Evolutionary conservation across 2,113 vertebrate species (phyloP), one percentile per base, ranked within the genome.

Genomic region (Gnathonemus longibarbis): DNA sequence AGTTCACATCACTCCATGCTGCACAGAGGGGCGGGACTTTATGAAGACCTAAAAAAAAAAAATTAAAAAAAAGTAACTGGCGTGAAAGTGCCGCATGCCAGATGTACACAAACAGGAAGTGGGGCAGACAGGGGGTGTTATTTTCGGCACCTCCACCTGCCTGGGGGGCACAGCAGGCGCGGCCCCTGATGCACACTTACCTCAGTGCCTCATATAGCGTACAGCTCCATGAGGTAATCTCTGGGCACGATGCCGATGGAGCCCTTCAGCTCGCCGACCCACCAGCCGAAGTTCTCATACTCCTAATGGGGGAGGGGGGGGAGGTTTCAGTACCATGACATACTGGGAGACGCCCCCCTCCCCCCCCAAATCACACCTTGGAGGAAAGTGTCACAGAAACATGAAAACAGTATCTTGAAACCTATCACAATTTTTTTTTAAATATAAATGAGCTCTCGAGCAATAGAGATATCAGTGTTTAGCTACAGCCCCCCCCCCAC

Each of bases 191-290:
- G 96, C 95, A 96, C 96, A 96, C 96, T 97, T 96, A 98, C 96
- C 95, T 94, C 52, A 92, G 94, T 92, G 92, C 92, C 94, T 97
- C 96, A 99, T 91, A 99, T 94, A 92, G 95, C 96, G 93, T 99
- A 99, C 94, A 99, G 96, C 96, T 98, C 97, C 94, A 97, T 96
- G 96, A 99, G 93, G 96, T 97, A 99, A 93, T 95, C 96, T 97
- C 97, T 99, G 94, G 98, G 98, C 95, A 99, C 98, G 90, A 99
- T 97, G 95, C 98, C 98, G 95, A 99, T 95, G 90, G 94, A 94
- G 94, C 98, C 98, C 88, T 98, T 97, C 96, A 97, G 97, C 96
- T 99, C 98, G 95, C 98, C 98, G 93, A 99, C 96, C 98, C 98
- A 99, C 98, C 98, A 99, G 95, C 98, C 98, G 92, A 96, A 99